Base-by-base conservation (phyloP, 2,888 invertebrate genomes). In the Lepidonotus clava region DNA sequence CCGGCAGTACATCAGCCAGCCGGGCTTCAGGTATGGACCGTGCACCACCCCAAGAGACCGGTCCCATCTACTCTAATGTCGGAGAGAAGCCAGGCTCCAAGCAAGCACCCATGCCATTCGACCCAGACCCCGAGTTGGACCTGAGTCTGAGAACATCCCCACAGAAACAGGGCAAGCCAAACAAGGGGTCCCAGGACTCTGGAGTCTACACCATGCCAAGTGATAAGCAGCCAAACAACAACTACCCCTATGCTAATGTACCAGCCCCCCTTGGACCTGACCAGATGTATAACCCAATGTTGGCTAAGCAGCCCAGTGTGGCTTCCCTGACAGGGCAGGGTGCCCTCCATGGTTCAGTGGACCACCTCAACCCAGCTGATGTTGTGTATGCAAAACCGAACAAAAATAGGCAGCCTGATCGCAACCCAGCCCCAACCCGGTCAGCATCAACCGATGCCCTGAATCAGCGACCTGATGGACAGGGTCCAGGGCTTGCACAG, bases 281-380 rank as follows among this genome's bases (percentile, higher is more conserved):
- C 46, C 80, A 80, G 80, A 41, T 80, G 46, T 80, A 80, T 46
- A 80, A 80, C 80, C 80, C 80, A 4, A 80, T 80, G 80, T 24
- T 80, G 14, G 41, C 80, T 14, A 80, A 80, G 51, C 80, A 80
- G 80, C 80, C 80, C 46, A 46, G 46, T 24, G 32, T 32, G 11
- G 28, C 21, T 46, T 80, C 80, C 46, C 80, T 80, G 8, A 80
- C 80, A 11, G 80, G 80, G n/a, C 46, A 41, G 32, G 80, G 80
- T 41, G 80, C 80, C 0, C 80, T 80, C 1, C 80, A 80, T 28
- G 32, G 80, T 28, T 80, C 80, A 1, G 51, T 46, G 2, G 80
- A 80, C 46, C 80, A 80, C 24, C 51, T 80, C 28, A 34, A 41
- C 46, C 46, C 80, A 5, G 5, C 80, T n/a, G 38, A 36, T 76